Evolutionary conservation across 2,888 invertebrate genomes (phyloP).

Genomic region (Phrixothrix hirtus): DNA sequence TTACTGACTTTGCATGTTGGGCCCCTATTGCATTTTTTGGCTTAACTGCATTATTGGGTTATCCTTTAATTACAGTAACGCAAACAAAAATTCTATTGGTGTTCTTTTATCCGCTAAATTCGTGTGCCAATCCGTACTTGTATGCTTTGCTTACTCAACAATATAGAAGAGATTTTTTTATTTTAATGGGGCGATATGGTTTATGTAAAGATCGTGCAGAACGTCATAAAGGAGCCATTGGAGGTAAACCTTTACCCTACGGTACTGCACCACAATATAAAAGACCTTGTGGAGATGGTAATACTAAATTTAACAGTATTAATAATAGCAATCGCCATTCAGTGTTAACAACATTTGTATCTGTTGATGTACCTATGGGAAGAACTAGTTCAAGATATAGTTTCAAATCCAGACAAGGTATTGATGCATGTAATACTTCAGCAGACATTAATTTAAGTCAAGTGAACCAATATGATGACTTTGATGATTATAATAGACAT

Average conservation of each 20-base stretch:
- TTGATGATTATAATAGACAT: slow-evolving; percentile 41
- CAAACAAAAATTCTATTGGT: slow-evolving; percentile 63
- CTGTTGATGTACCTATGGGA: slow-evolving; percentile 50
- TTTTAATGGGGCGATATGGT: slow-evolving; percentile 59
- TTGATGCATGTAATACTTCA: slow-evolving; percentile 43
- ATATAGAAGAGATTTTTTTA: slow-evolving; percentile 63
- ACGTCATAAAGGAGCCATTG: slow-evolving; percentile 56
- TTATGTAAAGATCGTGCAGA: slow-evolving; percentile 55
- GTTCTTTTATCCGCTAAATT: slow-evolving; percentile 71
- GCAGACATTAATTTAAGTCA: slow-evolving; percentile 45
- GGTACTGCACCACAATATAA: slow-evolving; percentile 50
- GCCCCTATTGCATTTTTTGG: slow-evolving; percentile 71
- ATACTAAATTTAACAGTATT: slow-evolving; percentile 23
- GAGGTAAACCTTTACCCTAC: slow-evolving; percentile 52
- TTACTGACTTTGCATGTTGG: slow-evolving; percentile 66
- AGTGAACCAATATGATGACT: slow-evolving; percentile 38
- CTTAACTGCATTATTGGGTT: slow-evolving; percentile 65
- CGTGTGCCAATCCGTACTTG: slow-evolving; percentile 70
- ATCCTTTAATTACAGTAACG: slow-evolving; percentile 63
- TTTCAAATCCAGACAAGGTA: slow-evolving; percentile 38
- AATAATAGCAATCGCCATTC: slow-evolving; percentile 49
- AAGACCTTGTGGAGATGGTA: slow-evolving; percentile 38
- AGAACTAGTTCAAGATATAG: slow-evolving; percentile 46
- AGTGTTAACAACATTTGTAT: slow-evolving; percentile 53
- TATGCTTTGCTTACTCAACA: slow-evolving; percentile 70